phyloP scores from a whole-genome alignment of 2,888 invertebrate genomes.

The Notocelia uddmanniana region DNA sequence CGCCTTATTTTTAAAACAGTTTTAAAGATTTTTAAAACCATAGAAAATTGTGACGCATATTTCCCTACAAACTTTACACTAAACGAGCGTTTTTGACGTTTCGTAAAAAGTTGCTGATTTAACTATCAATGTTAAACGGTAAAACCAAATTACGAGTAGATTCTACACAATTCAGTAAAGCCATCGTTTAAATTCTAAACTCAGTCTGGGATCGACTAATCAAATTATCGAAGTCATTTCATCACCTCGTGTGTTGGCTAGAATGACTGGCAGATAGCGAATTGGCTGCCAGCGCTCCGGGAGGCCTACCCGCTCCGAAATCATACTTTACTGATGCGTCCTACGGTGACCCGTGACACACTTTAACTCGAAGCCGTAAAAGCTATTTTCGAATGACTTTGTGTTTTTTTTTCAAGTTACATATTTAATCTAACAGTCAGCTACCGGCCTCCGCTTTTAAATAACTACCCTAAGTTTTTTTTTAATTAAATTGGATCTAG shows the following conservation, averaged over 20 bases:
- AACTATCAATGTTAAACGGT: no score
- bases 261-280: conserved; percentile 43
- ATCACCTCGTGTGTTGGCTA: conserved; percentile 37
- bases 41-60: no score
- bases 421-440: conserved; percentile 81
- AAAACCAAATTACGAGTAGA: not conserved
- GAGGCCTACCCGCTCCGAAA: conserved; percentile 34
- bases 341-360: not conserved
- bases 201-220: conserved; percentile 36
- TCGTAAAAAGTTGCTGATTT: no score
- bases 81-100: no score
- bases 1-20: no score
- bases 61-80: no score
- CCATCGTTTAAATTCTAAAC: conserved; percentile 35
- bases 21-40: no score
- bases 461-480: conserved; percentile 71
- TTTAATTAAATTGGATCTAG: conserved; percentile 54
- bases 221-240: conserved; percentile 45
- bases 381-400: not conserved
- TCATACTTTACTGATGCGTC: conserved; percentile 7
- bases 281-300: conserved; percentile 32
- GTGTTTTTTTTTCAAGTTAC: conserved; percentile 5
- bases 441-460: conserved; percentile 73
- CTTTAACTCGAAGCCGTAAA: conserved; percentile 1
- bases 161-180: conserved; percentile 20